These are phyloP conservation scores for Vesta saturnalis DNA, from an alignment of 2,888 invertebrate genomes.

Conservation along the genomic window DNA sequence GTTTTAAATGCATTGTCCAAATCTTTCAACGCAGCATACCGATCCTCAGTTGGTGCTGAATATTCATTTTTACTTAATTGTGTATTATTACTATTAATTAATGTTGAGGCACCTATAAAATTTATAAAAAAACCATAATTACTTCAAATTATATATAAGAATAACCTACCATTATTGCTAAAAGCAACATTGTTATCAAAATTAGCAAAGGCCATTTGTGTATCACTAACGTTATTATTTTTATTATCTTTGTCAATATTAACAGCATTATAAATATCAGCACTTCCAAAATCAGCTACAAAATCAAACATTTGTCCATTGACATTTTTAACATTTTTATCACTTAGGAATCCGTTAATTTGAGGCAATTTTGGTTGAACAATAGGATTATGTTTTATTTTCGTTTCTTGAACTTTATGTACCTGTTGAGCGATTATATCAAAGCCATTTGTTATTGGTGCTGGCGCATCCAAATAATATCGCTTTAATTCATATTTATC, in stretches of 20 bases:
- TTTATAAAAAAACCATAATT: neutral
- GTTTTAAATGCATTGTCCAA: slow-evolving; percentile 80
- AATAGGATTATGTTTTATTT: slow-evolving; percentile 26
- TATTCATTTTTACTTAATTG: slow-evolving; percentile 16
- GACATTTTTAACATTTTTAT: slow-evolving; percentile 37
- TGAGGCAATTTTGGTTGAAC: slow-evolving; percentile 22
- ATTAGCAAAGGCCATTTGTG: slow-evolving; percentile 68
- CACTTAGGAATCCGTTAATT: slow-evolving; percentile 26
- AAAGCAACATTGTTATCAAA: slow-evolving; percentile 78
- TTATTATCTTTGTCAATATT: slow-evolving; percentile 47
- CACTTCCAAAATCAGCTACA: slow-evolving; percentile 77
- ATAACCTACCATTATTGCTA: slow-evolving; percentile 67
- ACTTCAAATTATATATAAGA: neutral
- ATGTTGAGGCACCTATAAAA: slow-evolving; percentile 50
- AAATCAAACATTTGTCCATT: slow-evolving; percentile 57
- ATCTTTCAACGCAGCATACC: slow-evolving; percentile 95
- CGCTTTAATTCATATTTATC: slow-evolving; percentile 95
- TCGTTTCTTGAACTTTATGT: slow-evolving; percentile 30
- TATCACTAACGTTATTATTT: slow-evolving; percentile 44
- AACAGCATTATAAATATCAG: slow-evolving; percentile 74
- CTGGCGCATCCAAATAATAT: slow-evolving; percentile 62
- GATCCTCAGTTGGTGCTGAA: slow-evolving; percentile 74
- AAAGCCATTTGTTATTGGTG: slow-evolving; percentile 23
- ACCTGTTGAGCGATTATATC: slow-evolving; percentile 14
- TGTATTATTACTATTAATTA: slow-evolving; percentile 27